Base-by-base conservation (phyloP, 2,113 vertebrate genomes). In the Leptodactylus fuscus region DNA sequence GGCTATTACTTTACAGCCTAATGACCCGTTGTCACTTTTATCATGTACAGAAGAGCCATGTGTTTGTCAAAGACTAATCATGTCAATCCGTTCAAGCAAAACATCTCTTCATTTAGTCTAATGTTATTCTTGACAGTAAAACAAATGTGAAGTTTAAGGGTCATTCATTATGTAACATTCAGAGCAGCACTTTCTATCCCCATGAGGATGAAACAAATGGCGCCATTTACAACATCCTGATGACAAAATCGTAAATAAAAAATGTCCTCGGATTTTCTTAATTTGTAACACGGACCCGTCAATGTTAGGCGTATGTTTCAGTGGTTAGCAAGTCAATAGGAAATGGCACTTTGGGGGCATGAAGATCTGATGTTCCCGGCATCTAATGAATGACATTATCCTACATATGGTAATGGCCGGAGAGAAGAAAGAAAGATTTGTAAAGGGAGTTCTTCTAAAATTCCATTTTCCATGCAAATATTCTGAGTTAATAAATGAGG, bases 21-120 rank as follows among this genome's bases (percentile, higher is more conserved):
- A 81, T 81, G 79, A 62, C 16, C 60, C 79, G 44, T 46, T 46
- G 38, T 41, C 58, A 81, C 27, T 48, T 67, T 32, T 22, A 12
- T 81, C 41, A 48, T 67, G 10, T 81, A 22, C 58, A 81, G 60
- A 48, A 46, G 78, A 69, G 24, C 24, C 60, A 49, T 67, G 44
- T 81, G 41, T 81, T 81, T 81, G 60, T 81, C 60, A 48, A n/a
- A 81, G 16, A 67, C 58, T 32, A 81, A 81, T 67, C 77, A 80
- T 49, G 60, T 81, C 60, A 49, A 32, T 48, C 60, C 6, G 8
- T 22, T 67, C 60, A 81, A 67, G 38, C 79, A 81, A 67, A 49
- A 48, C 79, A 48, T 18, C 44, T 46, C 60, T 67, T 81, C 58
- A 69, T 81, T 81, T 67, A 81, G 44, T 69, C 24, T 69, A 81